These are phyloP conservation scores for Tillus elongatus DNA, from an alignment of 2,888 invertebrate genomes.

Conservation along the genomic window DNA sequence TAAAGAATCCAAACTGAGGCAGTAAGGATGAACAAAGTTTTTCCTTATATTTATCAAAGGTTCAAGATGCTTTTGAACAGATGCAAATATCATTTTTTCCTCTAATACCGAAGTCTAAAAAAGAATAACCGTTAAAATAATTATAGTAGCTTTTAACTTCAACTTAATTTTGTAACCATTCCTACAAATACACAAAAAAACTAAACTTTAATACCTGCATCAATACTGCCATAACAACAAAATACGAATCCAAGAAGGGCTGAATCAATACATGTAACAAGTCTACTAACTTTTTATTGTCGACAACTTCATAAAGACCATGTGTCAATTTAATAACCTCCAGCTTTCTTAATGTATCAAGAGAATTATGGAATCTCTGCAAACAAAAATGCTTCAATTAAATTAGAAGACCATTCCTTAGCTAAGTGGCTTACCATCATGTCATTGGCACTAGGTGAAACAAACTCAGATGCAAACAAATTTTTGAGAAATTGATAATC, in stretches of 20 bases:
- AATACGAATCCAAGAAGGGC: constrained; percentile 56
- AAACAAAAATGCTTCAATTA: too few relatives aligned
- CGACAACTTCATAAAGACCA: constrained; percentile 37
- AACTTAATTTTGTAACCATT: too few relatives aligned
- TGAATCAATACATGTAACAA: constrained; percentile 53
- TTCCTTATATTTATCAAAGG: constrained; percentile 36
- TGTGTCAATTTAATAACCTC: constrained; percentile 31
- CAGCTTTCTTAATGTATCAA: constrained; percentile 34
- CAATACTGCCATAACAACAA: constrained; percentile 43
- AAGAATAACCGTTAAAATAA: constrained; percentile 22
- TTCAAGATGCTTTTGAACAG: constrained; percentile 54
- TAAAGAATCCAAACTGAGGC: constrained; percentile 60
- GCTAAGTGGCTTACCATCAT: constrained; percentile 42
- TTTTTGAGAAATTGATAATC: constrained; percentile 45
- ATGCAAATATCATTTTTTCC: constrained; percentile 47
- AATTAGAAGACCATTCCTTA: too few relatives aligned
- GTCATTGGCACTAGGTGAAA: constrained; percentile 43
- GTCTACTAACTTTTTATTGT: constrained; percentile 43
- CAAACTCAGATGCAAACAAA: constrained; percentile 57
- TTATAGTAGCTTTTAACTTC: too few relatives aligned
- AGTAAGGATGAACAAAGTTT: constrained; percentile 56
- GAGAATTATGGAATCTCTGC: constrained; percentile 43
- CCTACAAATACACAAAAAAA: constrained; percentile 9
- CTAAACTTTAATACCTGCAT: constrained; percentile 42
- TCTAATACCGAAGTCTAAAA: constrained; percentile 31